A percentile compares a stretch with the other conserved stretches of the same genome.
Evolutionary conservation across 2,888 invertebrate species (phyloP).

Genomic region (Dryadula phaetusa): DNA sequence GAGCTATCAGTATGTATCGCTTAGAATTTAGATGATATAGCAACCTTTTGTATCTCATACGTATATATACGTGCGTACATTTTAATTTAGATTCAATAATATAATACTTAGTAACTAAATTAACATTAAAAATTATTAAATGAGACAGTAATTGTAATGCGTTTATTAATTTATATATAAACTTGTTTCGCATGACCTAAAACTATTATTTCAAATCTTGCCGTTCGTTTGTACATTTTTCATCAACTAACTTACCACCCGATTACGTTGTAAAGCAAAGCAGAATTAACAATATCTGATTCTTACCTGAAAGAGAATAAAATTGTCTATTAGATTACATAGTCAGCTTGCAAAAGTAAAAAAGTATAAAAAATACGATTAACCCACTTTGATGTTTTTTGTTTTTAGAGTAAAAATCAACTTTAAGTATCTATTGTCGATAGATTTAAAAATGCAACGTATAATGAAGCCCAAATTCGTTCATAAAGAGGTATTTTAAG

Average conservation of each 20-base stretch:
- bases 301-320: conserved; percentile 45
- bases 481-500: background rate
- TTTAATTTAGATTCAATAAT: background rate
- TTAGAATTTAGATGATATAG: background rate
- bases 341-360: conserved; percentile 31
- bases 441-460: background rate
- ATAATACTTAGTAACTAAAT: too few relatives aligned
- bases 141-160: background rate
- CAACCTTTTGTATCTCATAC: too few relatives aligned
- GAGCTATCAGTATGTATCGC: background rate
- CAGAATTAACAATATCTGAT: conserved; percentile 27
- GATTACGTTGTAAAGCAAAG: conserved; percentile 24
- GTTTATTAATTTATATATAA: conserved; percentile 30
- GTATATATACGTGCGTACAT: too few relatives aligned
- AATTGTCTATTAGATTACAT: conserved; percentile 32
- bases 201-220: conserved; percentile 8
- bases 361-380: conserved; percentile 19
- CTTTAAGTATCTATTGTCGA: background rate
- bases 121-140: conserved; percentile 16
- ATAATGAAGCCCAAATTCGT: background rate
- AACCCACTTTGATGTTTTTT: conserved; percentile 21
- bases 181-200: conserved; percentile 37
- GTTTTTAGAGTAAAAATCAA: conserved; percentile 22
- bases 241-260: conserved; percentile 21
- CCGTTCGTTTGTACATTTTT: background rate